A percentile compares a stretch with the other conserved stretches of the same genome.
Conservation (phyloP, 2,888 invertebrate genomes). For the Stratiomys singularior region DNA sequence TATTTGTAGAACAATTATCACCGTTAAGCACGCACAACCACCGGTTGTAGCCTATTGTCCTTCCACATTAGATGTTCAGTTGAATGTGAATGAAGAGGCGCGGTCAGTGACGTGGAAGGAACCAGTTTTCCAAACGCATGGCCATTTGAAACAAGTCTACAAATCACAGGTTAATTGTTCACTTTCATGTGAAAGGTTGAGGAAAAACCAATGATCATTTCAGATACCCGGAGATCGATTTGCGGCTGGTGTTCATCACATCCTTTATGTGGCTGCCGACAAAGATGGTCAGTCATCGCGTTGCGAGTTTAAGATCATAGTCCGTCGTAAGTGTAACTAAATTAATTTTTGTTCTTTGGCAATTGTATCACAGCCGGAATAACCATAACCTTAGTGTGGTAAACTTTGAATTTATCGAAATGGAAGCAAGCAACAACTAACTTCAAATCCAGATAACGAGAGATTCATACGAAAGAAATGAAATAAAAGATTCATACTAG, state of each 20-base stretch:
- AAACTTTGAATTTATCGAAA: too few relatives aligned
- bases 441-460: too few relatives aligned
- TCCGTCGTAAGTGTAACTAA: slow-evolving; percentile 70
- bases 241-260: slow-evolving; percentile 70
- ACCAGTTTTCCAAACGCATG: slow-evolving; percentile 72
- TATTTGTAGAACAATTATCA: slow-evolving; percentile 71
- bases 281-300: slow-evolving; percentile 71
- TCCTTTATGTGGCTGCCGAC: slow-evolving; percentile 74
- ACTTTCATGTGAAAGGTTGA: not conserved
- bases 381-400: too few relatives aligned
- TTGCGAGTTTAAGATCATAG: slow-evolving; percentile 73
- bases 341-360: too few relatives aligned
- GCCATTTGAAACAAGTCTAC: slow-evolving; percentile 68
- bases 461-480: too few relatives aligned
- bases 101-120: slow-evolving; percentile 73
- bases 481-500: too few relatives aligned
- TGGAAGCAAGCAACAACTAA: too few relatives aligned
- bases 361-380: too few relatives aligned
- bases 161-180: slow-evolving; percentile 69
- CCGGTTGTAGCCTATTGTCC: slow-evolving; percentile 72
- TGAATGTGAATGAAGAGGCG: slow-evolving; percentile 68
- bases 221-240: slow-evolving; percentile 73
- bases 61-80: slow-evolving; percentile 69
- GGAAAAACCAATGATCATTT: slow-evolving; percentile 48
- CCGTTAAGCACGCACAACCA: slow-evolving; percentile 70